Percentiles rank a stretch among this genome's conserved stretches.
Conservation (phyloP, 1,140 invertebrate species). For the Eubasilissa regina region DNA sequence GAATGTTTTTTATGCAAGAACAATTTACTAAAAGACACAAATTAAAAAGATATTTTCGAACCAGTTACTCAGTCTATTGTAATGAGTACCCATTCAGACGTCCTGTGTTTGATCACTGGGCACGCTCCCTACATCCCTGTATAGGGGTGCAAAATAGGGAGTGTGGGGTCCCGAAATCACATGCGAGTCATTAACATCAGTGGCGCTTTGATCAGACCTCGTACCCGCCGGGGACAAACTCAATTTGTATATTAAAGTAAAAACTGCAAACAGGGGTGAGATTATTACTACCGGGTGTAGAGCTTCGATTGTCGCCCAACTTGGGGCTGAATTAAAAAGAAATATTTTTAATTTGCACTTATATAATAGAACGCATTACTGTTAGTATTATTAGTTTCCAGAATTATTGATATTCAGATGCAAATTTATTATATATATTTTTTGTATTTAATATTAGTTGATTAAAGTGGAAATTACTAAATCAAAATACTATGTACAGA, state of each 20-base stretch:
- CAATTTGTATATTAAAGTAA: conserved; percentile 36
- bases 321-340: too few relatives aligned
- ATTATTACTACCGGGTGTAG: neutral
- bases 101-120: conserved; percentile 30
- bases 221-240: conserved; percentile 25
- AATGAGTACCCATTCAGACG: neutral
- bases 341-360: too few relatives aligned
- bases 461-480: too few relatives aligned
- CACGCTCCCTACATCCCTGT: conserved; percentile 33
- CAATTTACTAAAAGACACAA: conserved; percentile 1
- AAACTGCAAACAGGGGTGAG: conserved; percentile 21
- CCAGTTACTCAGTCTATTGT: conserved; percentile 28
- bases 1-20: too few relatives aligned
- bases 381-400: too few relatives aligned
- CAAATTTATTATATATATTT: too few relatives aligned
- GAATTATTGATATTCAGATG: too few relatives aligned
- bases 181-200: conserved; percentile 39
- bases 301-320: neutral
- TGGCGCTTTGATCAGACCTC: conserved; percentile 31
- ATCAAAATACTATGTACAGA: too few relatives aligned
- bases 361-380: too few relatives aligned
- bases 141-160: neutral
- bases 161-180: conserved; percentile 13
- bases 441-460: too few relatives aligned
- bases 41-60: conserved; percentile 35